Conservation (phyloP, 2,113 vertebrate species). For the Xenus cinereus region DNA sequence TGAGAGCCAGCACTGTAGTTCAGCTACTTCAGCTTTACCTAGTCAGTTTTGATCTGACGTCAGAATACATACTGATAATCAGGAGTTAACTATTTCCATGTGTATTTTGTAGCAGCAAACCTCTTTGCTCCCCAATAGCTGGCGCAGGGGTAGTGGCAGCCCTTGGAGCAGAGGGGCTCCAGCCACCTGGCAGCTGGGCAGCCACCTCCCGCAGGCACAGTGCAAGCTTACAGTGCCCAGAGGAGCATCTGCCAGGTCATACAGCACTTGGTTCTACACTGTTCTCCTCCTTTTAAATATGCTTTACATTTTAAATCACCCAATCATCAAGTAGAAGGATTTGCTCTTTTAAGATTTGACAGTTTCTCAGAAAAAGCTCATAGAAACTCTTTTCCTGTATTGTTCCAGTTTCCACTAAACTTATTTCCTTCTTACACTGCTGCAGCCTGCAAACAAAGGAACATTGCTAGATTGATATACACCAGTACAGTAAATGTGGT, state of each 20-base stretch:
- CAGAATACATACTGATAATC: background rate
- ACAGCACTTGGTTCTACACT: background rate
- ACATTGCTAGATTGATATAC: conserved; percentile 84
- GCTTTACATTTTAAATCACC: background rate
- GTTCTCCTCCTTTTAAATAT: background rate
- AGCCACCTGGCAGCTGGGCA: too few species aligned
- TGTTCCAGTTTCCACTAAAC: background rate
- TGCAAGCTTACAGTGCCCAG: background rate
- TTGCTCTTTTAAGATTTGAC: background rate
- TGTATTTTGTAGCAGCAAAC: background rate
- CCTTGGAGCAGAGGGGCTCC: background rate
- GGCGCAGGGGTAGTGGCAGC: background rate
- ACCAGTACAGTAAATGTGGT: conserved; percentile 92
- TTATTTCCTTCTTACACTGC: background rate
- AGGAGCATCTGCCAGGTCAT: background rate
- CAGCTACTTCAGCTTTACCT: background rate
- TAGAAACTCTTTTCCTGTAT: background rate
- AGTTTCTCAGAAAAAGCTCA: background rate
- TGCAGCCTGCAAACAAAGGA: conserved; percentile 78
- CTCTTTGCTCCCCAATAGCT: background rate
- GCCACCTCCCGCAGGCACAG: background rate
- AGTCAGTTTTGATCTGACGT: background rate
- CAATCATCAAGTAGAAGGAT: background rate
- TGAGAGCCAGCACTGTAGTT: background rate
- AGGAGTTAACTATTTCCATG: background rate